Conservation (phyloP, 2,797 vertebrate species). For the Scolopax bukidnonensis region DNA sequence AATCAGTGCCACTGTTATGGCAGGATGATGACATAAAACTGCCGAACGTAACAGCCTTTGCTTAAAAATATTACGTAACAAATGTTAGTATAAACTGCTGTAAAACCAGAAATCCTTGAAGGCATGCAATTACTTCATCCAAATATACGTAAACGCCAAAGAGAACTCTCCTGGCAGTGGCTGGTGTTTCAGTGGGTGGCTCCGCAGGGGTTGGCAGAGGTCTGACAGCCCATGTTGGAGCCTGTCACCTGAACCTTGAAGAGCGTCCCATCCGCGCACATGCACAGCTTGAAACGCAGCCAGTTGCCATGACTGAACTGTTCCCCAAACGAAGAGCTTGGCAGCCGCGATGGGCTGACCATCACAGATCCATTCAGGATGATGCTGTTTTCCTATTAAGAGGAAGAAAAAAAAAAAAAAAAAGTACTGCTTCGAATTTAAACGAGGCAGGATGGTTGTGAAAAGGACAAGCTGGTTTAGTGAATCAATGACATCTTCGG, state of each 20-base stretch:
- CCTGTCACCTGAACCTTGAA: constrained; percentile 93
- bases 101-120: constrained; percentile 54
- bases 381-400: constrained; percentile 91
- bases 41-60: neutral
- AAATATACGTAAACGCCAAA: neutral
- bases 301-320: constrained; percentile 82
- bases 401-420: neutral
- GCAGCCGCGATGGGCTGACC: constrained; percentile 89
- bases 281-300: constrained; percentile 96
- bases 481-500: neutral
- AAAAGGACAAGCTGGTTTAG: neutral
- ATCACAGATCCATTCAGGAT: constrained; percentile 94
- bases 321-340: constrained; percentile 83
- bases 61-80: constrained; percentile 25
- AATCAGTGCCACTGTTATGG: neutral
- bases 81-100: constrained; percentile 53
- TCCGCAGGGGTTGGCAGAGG: constrained; percentile 90
- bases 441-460: neutral
- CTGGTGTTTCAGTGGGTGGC: constrained; percentile 75
- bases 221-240: constrained; percentile 94
- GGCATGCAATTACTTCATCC: constrained; percentile 60
- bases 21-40: neutral
- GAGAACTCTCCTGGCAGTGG: neutral
- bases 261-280: constrained; percentile 94
- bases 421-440: neutral